phyloP scores from a whole-genome alignment of 1,140 invertebrate species.

The Platyscapa corneri region DNA sequence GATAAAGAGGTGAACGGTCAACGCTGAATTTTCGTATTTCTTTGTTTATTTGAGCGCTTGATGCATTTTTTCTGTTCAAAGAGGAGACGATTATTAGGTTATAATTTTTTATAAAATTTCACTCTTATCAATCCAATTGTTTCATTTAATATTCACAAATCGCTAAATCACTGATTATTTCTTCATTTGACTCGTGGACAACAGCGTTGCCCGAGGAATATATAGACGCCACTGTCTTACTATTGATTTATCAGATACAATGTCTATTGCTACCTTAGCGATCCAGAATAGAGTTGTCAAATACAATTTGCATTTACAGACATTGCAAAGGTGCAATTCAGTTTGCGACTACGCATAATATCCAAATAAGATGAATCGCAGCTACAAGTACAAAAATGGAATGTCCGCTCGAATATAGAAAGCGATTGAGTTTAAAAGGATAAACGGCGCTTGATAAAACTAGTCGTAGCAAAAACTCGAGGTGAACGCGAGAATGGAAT shows the following conservation, averaged over 20 bases:
- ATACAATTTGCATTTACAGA: neutral
- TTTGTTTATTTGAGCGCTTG: neutral
- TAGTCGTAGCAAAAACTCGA: too few species aligned
- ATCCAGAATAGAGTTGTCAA: conserved; percentile 14
- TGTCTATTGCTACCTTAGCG: neutral
- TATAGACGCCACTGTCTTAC: neutral
- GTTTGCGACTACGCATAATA: neutral
- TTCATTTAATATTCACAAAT: too few species aligned
- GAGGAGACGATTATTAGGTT: too few species aligned
- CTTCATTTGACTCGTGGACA: too few species aligned
- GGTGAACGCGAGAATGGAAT: neutral
- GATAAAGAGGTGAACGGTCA: neutral
- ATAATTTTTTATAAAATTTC: too few species aligned
- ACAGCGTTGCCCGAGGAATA: neutral
- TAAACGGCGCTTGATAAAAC: neutral
- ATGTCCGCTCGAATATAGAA: neutral
- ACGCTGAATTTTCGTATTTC: neutral
- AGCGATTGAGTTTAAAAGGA: neutral
- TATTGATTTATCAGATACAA: neutral
- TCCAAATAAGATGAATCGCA: neutral
- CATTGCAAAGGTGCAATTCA: neutral
- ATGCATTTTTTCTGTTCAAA: too few species aligned
- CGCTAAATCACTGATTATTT: too few species aligned
- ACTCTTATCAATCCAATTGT: too few species aligned
- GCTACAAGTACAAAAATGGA: neutral